Evolutionary conservation across 2,797 vertebrate species (phyloP).

Genomic region (Stomatorhinus walkeri): DNA sequence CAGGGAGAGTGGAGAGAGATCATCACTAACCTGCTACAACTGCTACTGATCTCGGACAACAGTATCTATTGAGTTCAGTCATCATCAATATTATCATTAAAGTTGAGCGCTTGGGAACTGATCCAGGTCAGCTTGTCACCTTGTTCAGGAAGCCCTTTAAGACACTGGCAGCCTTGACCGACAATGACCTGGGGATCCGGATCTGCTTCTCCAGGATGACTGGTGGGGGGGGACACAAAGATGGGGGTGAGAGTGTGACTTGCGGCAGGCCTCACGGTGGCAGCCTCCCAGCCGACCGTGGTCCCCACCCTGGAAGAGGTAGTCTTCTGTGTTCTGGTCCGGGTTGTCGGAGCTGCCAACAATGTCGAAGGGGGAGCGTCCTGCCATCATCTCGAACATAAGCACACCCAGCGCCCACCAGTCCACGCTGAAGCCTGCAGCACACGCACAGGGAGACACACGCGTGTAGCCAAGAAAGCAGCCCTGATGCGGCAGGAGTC

Average conservation of each 20-base stretch:
- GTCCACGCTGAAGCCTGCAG: slow-evolving; percentile 69
- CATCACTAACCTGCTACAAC: background rate
- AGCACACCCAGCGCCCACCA: slow-evolving; percentile 84
- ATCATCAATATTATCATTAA: background rate
- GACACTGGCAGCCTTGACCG: slow-evolving; percentile 96
- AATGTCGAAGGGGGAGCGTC: slow-evolving; percentile 93
- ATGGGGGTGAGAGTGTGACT: background rate
- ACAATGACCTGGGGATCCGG: slow-evolving; percentile 90
- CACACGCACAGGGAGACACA: background rate
- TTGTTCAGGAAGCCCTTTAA: slow-evolving; percentile 98
- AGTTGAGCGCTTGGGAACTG: background rate
- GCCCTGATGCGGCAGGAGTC: background rate
- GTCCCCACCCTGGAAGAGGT: slow-evolving; percentile 88
- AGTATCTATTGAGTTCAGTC: background rate
- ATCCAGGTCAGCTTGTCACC: slow-evolving; percentile 54
- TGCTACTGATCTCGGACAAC: background rate
- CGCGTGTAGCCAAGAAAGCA: background rate
- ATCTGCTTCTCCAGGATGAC: slow-evolving; percentile 99
- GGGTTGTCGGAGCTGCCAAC: slow-evolving; percentile 97
- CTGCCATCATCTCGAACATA: slow-evolving; percentile 99
- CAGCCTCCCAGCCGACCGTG: background rate
- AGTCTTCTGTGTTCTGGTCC: slow-evolving; percentile 98
- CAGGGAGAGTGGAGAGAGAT: background rate
- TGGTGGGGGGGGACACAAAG: slow-evolving; percentile 40
- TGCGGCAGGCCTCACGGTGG: too few relatives aligned